phyloP scores from a whole-genome alignment of 2,888 invertebrate genomes.

The Caenorhabditis sulstoni region DNA sequence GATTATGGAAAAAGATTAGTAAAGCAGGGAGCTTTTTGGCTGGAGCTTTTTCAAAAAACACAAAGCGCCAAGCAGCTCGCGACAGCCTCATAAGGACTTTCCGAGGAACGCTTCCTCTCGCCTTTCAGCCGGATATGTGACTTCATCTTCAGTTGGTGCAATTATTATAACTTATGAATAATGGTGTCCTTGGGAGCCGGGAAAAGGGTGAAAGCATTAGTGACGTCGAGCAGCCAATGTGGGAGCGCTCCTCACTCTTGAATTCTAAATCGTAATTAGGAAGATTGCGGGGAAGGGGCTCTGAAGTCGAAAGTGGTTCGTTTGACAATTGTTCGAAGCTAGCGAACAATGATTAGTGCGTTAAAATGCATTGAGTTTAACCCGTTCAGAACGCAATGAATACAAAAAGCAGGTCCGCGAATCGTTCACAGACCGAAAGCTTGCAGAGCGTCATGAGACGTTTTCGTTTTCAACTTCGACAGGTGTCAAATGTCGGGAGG shows the following conservation, averaged over 20 bases:
- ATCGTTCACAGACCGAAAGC: neutral
- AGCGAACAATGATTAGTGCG: too few species aligned
- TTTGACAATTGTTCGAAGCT: too few species aligned
- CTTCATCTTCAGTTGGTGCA: neutral
- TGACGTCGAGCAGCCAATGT: slow-evolving; percentile 33
- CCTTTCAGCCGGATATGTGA: slow-evolving; percentile 3
- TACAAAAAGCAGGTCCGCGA: slow-evolving; percentile 51
- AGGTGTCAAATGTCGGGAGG: neutral
- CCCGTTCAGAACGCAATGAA: slow-evolving; percentile 45
- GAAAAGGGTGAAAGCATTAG: neutral
- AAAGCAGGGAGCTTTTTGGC: slow-evolving; percentile 17
- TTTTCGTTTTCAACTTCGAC: neutral
- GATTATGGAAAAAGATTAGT: slow-evolving; percentile 54
- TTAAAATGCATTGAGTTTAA: slow-evolving; percentile 33
- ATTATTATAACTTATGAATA: slow-evolving; percentile 24
- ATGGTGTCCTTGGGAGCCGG: slow-evolving; percentile 9
- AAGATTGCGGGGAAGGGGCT: slow-evolving; percentile 10
- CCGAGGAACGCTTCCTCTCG: neutral
- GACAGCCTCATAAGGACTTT: too few species aligned
- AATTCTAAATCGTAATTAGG: slow-evolving; percentile 41
- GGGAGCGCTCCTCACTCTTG: slow-evolving; percentile 4
- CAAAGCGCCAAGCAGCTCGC: neutral
- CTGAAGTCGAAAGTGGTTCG: too few species aligned
- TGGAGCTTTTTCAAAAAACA: slow-evolving; percentile 32
- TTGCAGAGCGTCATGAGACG: too few species aligned